Base-by-base conservation (phyloP, 2,113 vertebrate species). In the Cygnus buccinator region DNA sequence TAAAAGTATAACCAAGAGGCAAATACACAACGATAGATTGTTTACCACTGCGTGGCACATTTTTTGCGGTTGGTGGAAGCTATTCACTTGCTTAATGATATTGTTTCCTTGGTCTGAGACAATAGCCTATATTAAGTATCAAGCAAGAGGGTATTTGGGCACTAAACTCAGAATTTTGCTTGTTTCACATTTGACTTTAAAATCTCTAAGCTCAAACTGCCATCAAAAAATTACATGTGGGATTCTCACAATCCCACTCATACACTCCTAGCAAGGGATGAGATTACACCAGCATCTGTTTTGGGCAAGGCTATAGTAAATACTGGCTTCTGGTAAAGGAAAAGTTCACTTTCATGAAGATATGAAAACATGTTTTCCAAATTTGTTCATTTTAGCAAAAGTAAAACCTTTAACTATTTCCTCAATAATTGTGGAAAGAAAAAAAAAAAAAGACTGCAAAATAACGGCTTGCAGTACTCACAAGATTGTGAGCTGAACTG, bases 261-360 rank as follows among this genome's bases (percentile, higher is more conserved):
- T 2, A 3, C 25, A 8, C 9, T 16, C 2, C 5, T 11, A 35
- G 17, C 10, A 7, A 37, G 43, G 22, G 35, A 62, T 44, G 22
- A 1, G 1, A 9, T 33, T 5, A 8, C 8, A 5, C 19, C 5
- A 11, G 2, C 13, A 11, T 10, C 22, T 44, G 10, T 6, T 18
- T 17, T 8, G 29, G 14, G 3, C 25, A 19, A 26, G 13, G 25
- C 50, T 52, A 6, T 3, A 13, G 43, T 41, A 35, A 12, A 6
- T 3, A 41, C 6, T 48, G 28, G 11, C 2, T 18, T 18, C 48
- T 52, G 26, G 66, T 37, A 85, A 54, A 33, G 44, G 43, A 26
- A 16, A 22, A 12, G 35, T 0, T 20, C 11, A 52, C 14, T 37
- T 39, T 52, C 33, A 28, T 3, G 12, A 33, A 29, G 39, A 33